phyloP scores from a whole-genome alignment of 2,888 invertebrate genomes.

The Rhingia campestris region DNA sequence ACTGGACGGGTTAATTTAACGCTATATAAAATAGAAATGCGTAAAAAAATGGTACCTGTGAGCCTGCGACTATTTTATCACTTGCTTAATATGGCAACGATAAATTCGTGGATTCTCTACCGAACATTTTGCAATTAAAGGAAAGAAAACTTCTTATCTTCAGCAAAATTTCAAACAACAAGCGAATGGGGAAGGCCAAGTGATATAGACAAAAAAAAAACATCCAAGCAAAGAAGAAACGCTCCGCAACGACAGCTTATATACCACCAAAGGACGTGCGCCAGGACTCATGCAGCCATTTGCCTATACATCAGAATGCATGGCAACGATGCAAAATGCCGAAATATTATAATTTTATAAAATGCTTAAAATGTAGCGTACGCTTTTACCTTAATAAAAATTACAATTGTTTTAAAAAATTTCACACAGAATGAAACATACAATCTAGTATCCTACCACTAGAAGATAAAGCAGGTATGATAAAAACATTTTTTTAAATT shows the following conservation, averaged over 20 bases:
- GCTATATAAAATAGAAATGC: slow-evolving; percentile 7
- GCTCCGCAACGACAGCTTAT: neutral
- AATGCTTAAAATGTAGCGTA: too few species aligned
- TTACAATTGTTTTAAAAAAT: too few species aligned
- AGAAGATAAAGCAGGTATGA: slow-evolving; percentile 15
- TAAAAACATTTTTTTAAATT: neutral
- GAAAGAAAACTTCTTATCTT: slow-evolving; percentile 8
- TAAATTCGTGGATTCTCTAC: slow-evolving; percentile 9
- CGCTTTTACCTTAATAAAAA: too few species aligned
- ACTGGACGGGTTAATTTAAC: slow-evolving; percentile 9
- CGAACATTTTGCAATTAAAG: slow-evolving; percentile 1
- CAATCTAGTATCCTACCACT: neutral
- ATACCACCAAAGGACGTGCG: slow-evolving; percentile 2
- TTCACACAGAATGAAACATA: neutral
- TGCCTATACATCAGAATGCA: too few species aligned
- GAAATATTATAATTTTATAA: too few species aligned
- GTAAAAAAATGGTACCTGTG: neutral
- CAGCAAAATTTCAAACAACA: too few species aligned
- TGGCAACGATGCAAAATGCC: too few species aligned
- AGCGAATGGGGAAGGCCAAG: too few species aligned
- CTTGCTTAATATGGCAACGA: slow-evolving; percentile 12
- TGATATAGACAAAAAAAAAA: too few species aligned
- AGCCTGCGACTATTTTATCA: neutral
- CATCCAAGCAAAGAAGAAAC: slow-evolving; percentile 11
- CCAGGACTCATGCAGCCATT: neutral